These are phyloP conservation scores for Mycteria americana DNA, from an alignment of 2,797 vertebrate genomes.

Conservation along the genomic window DNA sequence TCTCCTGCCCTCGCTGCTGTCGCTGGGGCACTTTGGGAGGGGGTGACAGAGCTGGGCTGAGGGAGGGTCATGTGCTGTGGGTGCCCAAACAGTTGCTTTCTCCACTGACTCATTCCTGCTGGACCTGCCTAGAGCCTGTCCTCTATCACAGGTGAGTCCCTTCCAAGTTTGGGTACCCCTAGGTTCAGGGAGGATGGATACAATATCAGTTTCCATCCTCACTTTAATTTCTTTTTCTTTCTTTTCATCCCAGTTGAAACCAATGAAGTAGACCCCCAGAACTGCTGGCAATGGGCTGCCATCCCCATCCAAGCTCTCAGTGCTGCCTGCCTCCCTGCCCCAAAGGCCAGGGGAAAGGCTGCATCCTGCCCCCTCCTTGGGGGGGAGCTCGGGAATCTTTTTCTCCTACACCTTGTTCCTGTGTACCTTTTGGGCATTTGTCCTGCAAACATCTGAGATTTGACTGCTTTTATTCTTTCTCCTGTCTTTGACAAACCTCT, in stretches of 20 bases:
- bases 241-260: neutral
- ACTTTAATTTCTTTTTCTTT: neutral
- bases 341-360: neutral
- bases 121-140: neutral
- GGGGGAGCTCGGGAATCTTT: neutral
- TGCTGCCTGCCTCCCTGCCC: neutral
- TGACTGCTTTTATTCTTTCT: neutral
- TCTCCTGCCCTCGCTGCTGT: neutral
- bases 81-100: neutral
- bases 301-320: neutral
- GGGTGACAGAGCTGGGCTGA: neutral
- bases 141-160: neutral
- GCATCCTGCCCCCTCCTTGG: neutral
- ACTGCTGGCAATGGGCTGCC: neutral
- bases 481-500: neutral
- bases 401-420: neutral
- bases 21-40: rapidly evolving
- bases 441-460: neutral
- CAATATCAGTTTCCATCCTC: neutral
- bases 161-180: neutral
- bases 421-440: neutral
- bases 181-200: neutral
- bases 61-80: neutral
- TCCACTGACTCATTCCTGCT: neutral
- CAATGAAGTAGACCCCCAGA: neutral